Evolutionary conservation across 1,140 invertebrate species (phyloP), one percentile per base, ranked within the genome.

Genomic region (Chelonus insularis): DNA sequence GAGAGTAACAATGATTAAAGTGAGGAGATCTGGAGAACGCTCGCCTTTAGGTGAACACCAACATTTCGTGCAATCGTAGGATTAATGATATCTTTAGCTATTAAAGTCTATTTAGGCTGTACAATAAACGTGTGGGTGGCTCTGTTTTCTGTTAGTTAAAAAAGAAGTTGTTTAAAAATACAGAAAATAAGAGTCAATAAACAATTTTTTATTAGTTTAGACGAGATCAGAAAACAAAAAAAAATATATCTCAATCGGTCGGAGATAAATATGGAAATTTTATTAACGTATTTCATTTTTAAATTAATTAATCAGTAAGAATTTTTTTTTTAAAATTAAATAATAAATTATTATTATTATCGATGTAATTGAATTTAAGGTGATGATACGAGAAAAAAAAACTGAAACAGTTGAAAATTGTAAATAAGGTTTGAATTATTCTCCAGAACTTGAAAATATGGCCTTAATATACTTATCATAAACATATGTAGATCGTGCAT

Each of bases 391-490:
- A 20, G 9, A 50, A 48, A 37, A 21, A 9, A 16, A 36, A 37
- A 45, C n/a, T n/a, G n/a, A n/a, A n/a, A n/a, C n/a, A n/a, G n/a
- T n/a, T n/a, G n/a, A n/a, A n/a, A n/a, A n/a, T n/a, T n/a, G n/a
- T n/a, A n/a, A n/a, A n/a, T n/a, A n/a, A n/a, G n/a, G n/a, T n/a
- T n/a, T n/a, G n/a, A n/a, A n/a, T n/a, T n/a, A 34, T 70, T 75
- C 69, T 73, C 68, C 68, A 60, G 60, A 74, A 73, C 72, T 73
- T 77, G 69, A 73, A 71, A 65, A 71, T 63, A 72, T 73, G 70
- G 75, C 74, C 75, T 75, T 75, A 75, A 77, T 73, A 77, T 75
- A 76, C 72, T 77, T 76, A 77, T 75, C 71, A 71, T 74, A 75
- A 66, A 68, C 63, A 68, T 72, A 68, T 63, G 60, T 66, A 62